phyloP scores from a whole-genome alignment of 2,888 invertebrate genomes.

The Leptura quadrifasciata region DNA sequence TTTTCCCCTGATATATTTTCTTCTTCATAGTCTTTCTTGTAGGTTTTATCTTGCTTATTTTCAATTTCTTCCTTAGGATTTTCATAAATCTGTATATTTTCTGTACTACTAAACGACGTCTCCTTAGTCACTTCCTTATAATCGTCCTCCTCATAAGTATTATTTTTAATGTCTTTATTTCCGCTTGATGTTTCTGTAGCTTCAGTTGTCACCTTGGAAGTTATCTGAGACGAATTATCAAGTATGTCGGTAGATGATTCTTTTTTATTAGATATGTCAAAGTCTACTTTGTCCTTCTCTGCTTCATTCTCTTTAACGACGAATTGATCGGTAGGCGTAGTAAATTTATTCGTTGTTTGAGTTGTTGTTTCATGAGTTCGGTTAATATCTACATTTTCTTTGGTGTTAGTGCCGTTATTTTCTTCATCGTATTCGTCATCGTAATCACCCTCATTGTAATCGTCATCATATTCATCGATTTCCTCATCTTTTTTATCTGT shows the following conservation, averaged over 20 bases:
- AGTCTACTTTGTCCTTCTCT: background rate
- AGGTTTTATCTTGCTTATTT: slow-evolving; percentile 30
- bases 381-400: slow-evolving; percentile 13
- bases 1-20: slow-evolving; percentile 9
- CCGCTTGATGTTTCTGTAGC: background rate
- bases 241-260: background rate
- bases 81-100: background rate
- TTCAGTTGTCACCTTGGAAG: background rate
- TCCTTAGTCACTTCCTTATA: background rate
- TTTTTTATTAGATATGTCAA: background rate
- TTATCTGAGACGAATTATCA: background rate
- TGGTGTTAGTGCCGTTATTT: slow-evolving; percentile 13
- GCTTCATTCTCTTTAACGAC: background rate
- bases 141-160: background rate
- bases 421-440: slow-evolving; percentile 34
- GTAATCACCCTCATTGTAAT: slow-evolving; percentile 52
- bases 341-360: background rate
- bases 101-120: background rate
- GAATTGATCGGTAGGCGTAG: no score
- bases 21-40: slow-evolving; percentile 31
- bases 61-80: slow-evolving; percentile 17
- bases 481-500: slow-evolving; percentile 40
- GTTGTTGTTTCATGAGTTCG: slow-evolving; percentile 21
- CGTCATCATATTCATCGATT: slow-evolving; percentile 44
- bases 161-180: background rate